phyloP scores from a whole-genome alignment of 2,797 vertebrate species.

The Channa striata region DNA sequence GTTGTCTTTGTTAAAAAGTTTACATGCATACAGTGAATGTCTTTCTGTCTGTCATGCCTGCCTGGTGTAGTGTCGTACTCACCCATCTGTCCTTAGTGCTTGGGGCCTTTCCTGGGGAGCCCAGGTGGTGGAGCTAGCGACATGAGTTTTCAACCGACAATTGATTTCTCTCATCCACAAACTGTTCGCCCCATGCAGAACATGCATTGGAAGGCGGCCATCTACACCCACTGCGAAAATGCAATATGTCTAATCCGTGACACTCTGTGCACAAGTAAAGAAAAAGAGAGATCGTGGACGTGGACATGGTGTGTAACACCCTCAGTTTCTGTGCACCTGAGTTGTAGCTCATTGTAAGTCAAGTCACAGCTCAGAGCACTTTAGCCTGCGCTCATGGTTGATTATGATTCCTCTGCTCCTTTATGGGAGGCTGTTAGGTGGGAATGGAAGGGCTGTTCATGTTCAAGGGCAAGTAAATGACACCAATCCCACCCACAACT shows the following conservation, averaged over 20 bases:
- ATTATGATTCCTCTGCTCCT: conserved; percentile 45
- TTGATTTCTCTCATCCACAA: conserved; percentile 19
- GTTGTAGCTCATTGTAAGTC: conserved; percentile 37
- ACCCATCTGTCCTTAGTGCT: conserved; percentile 28
- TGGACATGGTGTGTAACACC: neutral
- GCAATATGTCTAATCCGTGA: conserved; percentile 1
- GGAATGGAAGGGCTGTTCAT: conserved; percentile 51
- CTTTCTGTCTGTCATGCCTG: conserved; percentile 1
- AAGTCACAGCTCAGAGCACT: too few relatives aligned
- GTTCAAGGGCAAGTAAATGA: conserved; percentile 64
- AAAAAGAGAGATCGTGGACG: neutral
- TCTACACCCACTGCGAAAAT: conserved; percentile 6
- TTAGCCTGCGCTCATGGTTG: conserved; percentile 44
- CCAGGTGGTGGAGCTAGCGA: conserved; percentile 6
- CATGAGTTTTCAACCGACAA: conserved; percentile 28
- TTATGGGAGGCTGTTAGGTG: conserved; percentile 42
- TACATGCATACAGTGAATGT: conserved; percentile 15
- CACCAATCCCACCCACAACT: neutral
- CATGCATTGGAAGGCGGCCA: neutral
- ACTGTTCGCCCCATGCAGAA: neutral
- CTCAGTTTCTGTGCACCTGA: conserved; percentile 22
- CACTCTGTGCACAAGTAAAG: neutral
- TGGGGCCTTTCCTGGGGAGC: neutral
- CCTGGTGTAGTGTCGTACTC: conserved; percentile 11
- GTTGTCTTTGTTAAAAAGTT: too few relatives aligned